Conservation (phyloP, 1,140 invertebrate genomes). For the Drosophila nigromelanica region DNA sequence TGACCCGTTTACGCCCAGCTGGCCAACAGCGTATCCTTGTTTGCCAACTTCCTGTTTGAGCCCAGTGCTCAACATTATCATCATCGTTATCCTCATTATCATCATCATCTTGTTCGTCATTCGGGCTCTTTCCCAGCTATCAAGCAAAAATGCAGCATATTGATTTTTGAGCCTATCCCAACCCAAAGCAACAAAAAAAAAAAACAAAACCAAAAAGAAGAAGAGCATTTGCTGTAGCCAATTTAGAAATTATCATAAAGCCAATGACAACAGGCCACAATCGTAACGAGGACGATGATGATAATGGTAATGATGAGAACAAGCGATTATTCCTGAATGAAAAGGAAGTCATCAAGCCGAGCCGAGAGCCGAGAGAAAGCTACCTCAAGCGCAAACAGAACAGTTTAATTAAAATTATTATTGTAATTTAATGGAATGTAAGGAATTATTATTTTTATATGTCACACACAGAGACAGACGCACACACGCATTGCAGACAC, state of each 20-base stretch:
- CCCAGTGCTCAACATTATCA: not conserved
- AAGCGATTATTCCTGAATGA: conserved; percentile 31
- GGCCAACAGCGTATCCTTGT: conserved; percentile 10
- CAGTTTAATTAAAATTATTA: conserved; percentile 83
- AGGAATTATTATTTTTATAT: conserved; percentile 79
- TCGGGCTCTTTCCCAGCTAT: not conserved
- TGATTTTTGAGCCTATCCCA: conserved; percentile 47
- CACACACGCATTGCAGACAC: conserved; percentile 33
- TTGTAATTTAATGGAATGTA: conserved; percentile 81
- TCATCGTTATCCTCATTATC: not conserved
- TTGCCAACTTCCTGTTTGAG: conserved; percentile 34
- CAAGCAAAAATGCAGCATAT: conserved; percentile 37
- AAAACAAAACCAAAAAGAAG: not conserved
- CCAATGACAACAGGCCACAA: conserved; percentile 41
- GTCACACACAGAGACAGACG: conserved; percentile 16
- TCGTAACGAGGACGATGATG: conserved; percentile 40
- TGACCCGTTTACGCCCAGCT: conserved; percentile 33
- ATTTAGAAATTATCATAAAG: conserved; percentile 54
- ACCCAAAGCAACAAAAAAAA: conserved; percentile 13
- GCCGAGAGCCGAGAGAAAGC: conserved; percentile 32
- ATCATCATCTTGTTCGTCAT: not conserved
- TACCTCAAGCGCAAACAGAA: conserved; percentile 71
- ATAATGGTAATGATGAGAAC: conserved; percentile 12
- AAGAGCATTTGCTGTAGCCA: conserved; percentile 17
- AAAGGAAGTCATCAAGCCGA: conserved; percentile 60